These are phyloP conservation scores for Dolichopus griseipennis DNA, from an alignment of 2,888 invertebrate species.

Conservation along the genomic window DNA sequence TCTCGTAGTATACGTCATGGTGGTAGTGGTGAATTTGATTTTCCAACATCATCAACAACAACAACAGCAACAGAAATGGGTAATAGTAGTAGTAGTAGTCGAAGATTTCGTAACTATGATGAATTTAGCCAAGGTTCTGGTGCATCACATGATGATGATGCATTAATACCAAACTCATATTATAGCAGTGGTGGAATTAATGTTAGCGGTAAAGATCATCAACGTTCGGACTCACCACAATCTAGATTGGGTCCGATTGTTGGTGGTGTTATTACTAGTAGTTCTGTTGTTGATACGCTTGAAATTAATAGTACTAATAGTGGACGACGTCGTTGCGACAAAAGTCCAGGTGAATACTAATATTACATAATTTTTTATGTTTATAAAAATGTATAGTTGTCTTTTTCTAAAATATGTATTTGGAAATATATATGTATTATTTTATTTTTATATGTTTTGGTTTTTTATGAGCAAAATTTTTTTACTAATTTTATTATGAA, in stretches of 20 bases:
- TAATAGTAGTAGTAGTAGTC: conserved; percentile 29
- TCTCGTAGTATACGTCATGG: conserved; percentile 43
- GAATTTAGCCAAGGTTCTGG: conserved; percentile 65
- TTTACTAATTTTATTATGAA: too few species aligned
- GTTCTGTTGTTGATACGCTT: conserved; percentile 27
- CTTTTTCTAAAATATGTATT: too few species aligned
- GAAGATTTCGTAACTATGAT: conserved; percentile 57
- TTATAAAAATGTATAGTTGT: too few species aligned
- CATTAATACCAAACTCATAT: conserved; percentile 21
- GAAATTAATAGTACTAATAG: conserved; percentile 30
- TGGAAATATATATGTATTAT: too few species aligned
- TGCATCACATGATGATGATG: conserved; percentile 56
- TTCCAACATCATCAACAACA: conserved; percentile 33
- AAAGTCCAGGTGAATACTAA: conserved; percentile 35
- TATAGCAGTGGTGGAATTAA: conserved; percentile 30
- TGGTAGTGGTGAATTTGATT: conserved; percentile 46
- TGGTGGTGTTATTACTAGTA: conserved; percentile 45
- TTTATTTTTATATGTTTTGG: too few species aligned
- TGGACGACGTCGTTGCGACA: conserved; percentile 42
- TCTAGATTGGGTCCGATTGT: conserved; percentile 35
- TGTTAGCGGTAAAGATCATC: conserved; percentile 43
- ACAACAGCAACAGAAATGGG: conserved; percentile 26
- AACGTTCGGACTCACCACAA: conserved; percentile 36
- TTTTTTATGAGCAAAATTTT: too few species aligned
- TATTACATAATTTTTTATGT: too few species aligned